These are phyloP conservation scores for Macquaria australasica DNA, from an alignment of 2,113 vertebrate genomes.

Conservation along the genomic window DNA sequence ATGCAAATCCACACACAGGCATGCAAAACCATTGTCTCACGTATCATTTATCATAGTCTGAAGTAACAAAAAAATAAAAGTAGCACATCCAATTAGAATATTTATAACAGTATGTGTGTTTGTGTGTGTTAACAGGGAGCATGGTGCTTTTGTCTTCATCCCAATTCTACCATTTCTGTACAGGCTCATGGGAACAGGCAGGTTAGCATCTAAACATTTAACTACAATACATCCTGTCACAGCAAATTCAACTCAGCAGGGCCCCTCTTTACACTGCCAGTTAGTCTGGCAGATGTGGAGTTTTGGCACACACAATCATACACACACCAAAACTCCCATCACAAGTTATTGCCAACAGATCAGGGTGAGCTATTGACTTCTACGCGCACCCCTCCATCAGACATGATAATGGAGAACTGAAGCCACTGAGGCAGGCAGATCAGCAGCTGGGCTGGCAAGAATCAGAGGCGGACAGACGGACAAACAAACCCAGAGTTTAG, in stretches of 20 bases:
- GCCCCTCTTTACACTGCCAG: slow-evolving; percentile 42
- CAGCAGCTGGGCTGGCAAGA: slow-evolving; percentile 62
- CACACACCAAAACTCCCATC: slow-evolving; percentile 30
- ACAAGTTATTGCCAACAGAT: slow-evolving; percentile 56
- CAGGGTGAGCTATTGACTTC: slow-evolving; percentile 65
- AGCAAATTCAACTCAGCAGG: slow-evolving; percentile 58
- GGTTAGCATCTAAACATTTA: slow-evolving; percentile 47
- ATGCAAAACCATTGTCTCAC: slow-evolving; percentile 22
- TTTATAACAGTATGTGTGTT: slow-evolving; percentile 1
- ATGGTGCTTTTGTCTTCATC: slow-evolving; percentile 16
- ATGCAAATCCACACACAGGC: slow-evolving; percentile 26
- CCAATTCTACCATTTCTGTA: slow-evolving; percentile 8
- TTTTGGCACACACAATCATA: slow-evolving; percentile 36
- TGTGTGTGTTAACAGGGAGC: neutral
- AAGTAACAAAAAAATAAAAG: slow-evolving; percentile 30
- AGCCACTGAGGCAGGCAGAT: slow-evolving; percentile 55
- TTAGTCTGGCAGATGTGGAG: slow-evolving; percentile 51
- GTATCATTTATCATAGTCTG: slow-evolving; percentile 38
- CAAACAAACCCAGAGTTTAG: slow-evolving; percentile 17
- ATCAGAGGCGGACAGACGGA: slow-evolving; percentile 43
- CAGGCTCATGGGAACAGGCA: slow-evolving; percentile 16
- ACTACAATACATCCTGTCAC: slow-evolving; percentile 51
- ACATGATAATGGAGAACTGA: slow-evolving; percentile 58
- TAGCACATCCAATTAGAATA: slow-evolving; percentile 15
- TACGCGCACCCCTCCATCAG: slow-evolving; percentile 45